These are phyloP conservation scores for Lochmaea capreae DNA, from an alignment of 2,888 invertebrate genomes.

Conservation along the genomic window DNA sequence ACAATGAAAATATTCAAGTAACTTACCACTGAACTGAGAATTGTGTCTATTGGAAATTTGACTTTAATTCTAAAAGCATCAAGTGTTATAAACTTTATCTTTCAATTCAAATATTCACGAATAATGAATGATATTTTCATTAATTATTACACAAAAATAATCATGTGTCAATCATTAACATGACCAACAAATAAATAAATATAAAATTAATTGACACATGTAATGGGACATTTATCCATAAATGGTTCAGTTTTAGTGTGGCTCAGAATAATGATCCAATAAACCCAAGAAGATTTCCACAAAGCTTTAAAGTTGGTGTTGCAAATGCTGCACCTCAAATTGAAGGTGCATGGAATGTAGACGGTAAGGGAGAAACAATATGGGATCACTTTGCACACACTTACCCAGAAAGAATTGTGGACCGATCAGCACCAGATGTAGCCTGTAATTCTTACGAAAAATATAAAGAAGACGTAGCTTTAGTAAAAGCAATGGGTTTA, in stretches of 20 bases:
- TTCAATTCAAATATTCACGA: too few relatives aligned
- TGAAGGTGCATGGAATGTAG: constrained; percentile 54
- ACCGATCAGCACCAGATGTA: constrained; percentile 69
- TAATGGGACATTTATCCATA: too few relatives aligned
- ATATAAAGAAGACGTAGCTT: constrained; percentile 71
- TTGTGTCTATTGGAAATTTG: too few relatives aligned
- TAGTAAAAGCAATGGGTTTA: constrained; percentile 70
- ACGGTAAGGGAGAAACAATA: constrained; percentile 53
- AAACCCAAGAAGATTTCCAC: constrained; percentile 42
- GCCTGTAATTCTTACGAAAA: constrained; percentile 77
- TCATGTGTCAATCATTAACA: too few relatives aligned
- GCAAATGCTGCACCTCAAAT: constrained; percentile 58
- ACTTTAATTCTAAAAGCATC: too few relatives aligned
- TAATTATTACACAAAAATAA: too few relatives aligned
- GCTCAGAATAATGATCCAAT: constrained; percentile 22
- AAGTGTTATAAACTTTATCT: too few relatives aligned
- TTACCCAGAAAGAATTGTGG: constrained; percentile 32
- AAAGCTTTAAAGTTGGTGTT: constrained; percentile 49
- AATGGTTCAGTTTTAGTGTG: constrained; percentile 11
- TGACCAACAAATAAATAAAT: too few relatives aligned
- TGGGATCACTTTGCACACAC: constrained; percentile 45
- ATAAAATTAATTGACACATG: too few relatives aligned
- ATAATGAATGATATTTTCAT: too few relatives aligned
- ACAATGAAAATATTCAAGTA: too few relatives aligned
- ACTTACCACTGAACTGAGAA: too few relatives aligned